Base-by-base conservation (phyloP, 2,797 vertebrate species). In the Astyanax mexicanus region DNA sequence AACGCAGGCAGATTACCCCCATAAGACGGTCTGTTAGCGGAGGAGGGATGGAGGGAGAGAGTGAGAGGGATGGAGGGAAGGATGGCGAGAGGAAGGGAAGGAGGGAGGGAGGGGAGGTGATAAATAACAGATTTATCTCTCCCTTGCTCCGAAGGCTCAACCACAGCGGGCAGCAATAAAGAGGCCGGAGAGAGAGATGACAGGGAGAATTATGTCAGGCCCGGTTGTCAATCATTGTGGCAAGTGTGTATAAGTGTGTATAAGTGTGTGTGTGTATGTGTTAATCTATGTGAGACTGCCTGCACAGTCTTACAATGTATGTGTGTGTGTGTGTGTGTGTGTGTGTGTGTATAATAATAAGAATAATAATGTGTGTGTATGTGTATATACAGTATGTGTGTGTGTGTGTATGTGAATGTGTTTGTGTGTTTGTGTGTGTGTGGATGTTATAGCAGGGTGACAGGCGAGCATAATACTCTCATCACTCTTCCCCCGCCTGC, bases 401-500 rank as follows among this genome's bases (percentile, higher is more conserved):
- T 81, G 78, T 76, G 21, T 49, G 51, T 23, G 44, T 35, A 61
- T 72, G 78, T 51, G 69, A 25, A 13, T 49, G 74, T 67, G 71
- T 79, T 67, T 55, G 32, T 44, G 55, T 47, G 15, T 69, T 71
- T 78, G 69, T 78, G 55, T 52, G 51, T 29, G 15, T 47, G 71
- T 65, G 73, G 57, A 69, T 70, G 72, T 93, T 94, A 93, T 96
- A 94, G 95, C 92, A 92, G 93, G 78, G 92, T 94, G 93, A 93
- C 95, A 96, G 94, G 96, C 94, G 94, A 94, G 95, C 93, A 95
- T 98, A 97, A 97, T 98, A 96, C 97, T 97, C 95, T 96, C 96
- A 98, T 98, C 96, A 98, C 96, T 98, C 97, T 97, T 96, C 93
- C 91, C 94, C 95, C 87, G 77, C 89, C 89, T 92, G 91, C 91